Evolutionary conservation across 2,113 vertebrate species (phyloP), one percentile per base, ranked within the genome.

Genomic region (Tetraodon nigroviridis): DNA sequence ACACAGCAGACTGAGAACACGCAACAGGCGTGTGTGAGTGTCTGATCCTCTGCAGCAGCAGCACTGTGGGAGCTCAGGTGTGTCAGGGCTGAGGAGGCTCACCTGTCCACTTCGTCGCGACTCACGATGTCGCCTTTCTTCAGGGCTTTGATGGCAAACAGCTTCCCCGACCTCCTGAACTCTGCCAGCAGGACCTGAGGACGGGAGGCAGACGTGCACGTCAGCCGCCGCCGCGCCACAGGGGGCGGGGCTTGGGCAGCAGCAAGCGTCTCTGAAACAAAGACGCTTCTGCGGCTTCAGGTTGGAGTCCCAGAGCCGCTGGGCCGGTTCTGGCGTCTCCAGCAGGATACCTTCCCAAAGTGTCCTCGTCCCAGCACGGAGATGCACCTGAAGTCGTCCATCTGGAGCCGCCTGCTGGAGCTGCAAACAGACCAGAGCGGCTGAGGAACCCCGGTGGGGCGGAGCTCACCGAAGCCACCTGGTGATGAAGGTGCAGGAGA

Each of bases 61-160:
- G 42, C 1, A 27, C 24, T 27, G 24, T 27, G 24, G 24, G 24
- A 27, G n/a, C n/a, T n/a, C 24, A 6, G 5, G 5, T 27, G 24
- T 6, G 24, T 27, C 24, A 27, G 24, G 24, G 5, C 5, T 27
- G 24, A 6, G 24, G 24, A 5, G 4, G 4, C 48, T 44, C 4
- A 85, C 96, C 95, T 98, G 78, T 98, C 96, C 0, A 95, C 83
- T 86, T 98, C 96, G 11, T 96, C 94, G 10, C 95, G 90, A 24
- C 91, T 91, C 56, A 98, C 89, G 40, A 98, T 91, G 63, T 96
- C 94, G 2, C 93, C 94, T 79, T 98, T 98, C 91, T 98, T 98
- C 82, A 98, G 82, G 0, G 94, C 96, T 89, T 98, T 98, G 78
- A 98, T 92, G 69, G 96, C 95, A 0, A 89, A 98, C 37, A 97